Evolutionary conservation across 2,113 vertebrate species (phyloP), one percentile per base, ranked within the genome.

Genomic region (Alosa alosa): DNA sequence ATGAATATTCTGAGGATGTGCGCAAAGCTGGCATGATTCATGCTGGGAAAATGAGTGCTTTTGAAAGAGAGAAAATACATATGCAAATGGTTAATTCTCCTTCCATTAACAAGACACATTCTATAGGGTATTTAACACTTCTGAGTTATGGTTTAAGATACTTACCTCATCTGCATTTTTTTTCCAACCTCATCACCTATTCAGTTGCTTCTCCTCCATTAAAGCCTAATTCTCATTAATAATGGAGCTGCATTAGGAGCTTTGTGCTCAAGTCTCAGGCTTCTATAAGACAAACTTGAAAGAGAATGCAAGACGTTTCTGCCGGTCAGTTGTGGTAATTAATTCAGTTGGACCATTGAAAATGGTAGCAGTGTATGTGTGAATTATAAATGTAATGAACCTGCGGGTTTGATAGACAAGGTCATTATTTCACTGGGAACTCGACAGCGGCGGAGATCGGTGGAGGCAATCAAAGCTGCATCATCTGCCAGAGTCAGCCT

Each of bases 401-500:
- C 72, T 78, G 72, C 72, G 31, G 31, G 9, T 78, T 78, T 78
- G 72, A 78, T 36, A 78, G 72, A 89, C 64, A 86, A 88, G 86
- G 86, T 86, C 81, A 90, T 84, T 87, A 82, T 81, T 60, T 88
- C 52, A 81, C 84, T 45, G 55, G 83, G 20, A 36, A 57, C 25
- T 72, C 25, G 64, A 72, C 25, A 60, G 20, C 45, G 22, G 55
- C 15, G 47, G 41, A 57, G 85, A 87, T 87, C 84, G 60, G 72
- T 57, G 45, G 39, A 47, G 81, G 72, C 60, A 81, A 85, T 90
- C 68, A 75, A 82, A 83, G 75, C 78, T 25, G 6, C 81, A 39
- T 82, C 84, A 31, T 68, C 85, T 88, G 89, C 86, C 87, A 84
- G 85, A 87, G 86, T 88, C 86, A 88, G 64, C 72, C 72, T 78